Percentiles rank a stretch among this genome's conserved stretches.
Conservation (phyloP, 2,888 invertebrate species). For the Orgyia antiqua region DNA sequence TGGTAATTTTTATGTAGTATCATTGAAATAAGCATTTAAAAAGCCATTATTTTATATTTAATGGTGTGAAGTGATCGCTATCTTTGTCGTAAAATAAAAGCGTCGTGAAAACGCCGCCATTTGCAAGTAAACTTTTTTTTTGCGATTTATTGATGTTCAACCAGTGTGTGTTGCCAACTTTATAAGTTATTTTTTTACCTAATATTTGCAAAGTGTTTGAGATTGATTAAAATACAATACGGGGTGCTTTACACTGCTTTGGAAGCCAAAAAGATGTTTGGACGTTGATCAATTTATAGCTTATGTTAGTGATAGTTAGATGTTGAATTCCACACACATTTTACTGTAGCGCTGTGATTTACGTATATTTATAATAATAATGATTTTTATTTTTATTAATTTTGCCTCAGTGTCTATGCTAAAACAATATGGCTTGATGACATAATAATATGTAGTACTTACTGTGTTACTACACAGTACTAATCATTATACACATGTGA, state of each 20-base stretch:
- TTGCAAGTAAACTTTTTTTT: constrained; percentile 15
- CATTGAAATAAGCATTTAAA: constrained; percentile 22
- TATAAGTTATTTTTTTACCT: too few species aligned
- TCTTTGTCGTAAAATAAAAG: constrained; percentile 26
- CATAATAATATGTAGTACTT: too few species aligned
- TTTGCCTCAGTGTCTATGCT: too few species aligned
- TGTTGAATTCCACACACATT: too few species aligned
- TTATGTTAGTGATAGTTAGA: too few species aligned
- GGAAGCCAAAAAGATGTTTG: background rate
- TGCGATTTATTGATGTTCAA: background rate
- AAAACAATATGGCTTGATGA: too few species aligned
- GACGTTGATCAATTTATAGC: background rate
- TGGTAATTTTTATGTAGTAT: constrained; percentile 12
- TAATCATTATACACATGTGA: too few species aligned
- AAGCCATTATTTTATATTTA: constrained; percentile 38
- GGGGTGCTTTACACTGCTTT: background rate
- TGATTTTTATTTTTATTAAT: too few species aligned
- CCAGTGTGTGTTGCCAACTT: background rate
- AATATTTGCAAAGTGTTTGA: background rate
- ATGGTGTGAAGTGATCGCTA: constrained; percentile 37
- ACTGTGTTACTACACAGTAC: too few species aligned
- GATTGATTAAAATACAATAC: background rate
- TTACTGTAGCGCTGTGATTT: too few species aligned
- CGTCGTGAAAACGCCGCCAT: constrained; percentile 23
- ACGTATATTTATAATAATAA: too few species aligned